phyloP scores from a whole-genome alignment of 2,888 invertebrate genomes.

The Drosophila peninsularis region DNA sequence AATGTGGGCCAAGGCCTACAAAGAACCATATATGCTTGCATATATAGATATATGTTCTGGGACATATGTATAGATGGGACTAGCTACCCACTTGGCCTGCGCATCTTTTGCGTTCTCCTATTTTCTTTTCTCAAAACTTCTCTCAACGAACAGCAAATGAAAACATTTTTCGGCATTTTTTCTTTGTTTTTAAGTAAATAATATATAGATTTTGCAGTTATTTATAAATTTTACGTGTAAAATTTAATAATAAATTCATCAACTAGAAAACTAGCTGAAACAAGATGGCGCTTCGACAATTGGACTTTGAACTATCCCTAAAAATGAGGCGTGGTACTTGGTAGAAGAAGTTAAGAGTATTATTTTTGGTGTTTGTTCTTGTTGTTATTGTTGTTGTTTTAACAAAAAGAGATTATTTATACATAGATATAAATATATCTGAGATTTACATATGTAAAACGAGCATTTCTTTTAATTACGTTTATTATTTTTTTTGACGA shows the following conservation, averaged over 20 bases:
- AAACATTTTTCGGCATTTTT: conserved; percentile 35
- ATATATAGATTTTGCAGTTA: conserved; percentile 65
- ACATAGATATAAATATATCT: conserved; percentile 42
- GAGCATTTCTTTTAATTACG: conserved; percentile 79
- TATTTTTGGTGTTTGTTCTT: conserved; percentile 38
- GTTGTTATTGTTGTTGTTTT: conserved; percentile 49
- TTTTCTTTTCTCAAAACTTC: conserved; percentile 11
- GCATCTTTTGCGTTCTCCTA: conserved; percentile 13
- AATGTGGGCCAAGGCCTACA: conserved; percentile 54
- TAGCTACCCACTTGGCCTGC: conserved; percentile 48
- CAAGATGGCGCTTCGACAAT: conserved; percentile 71
- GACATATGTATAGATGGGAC: background rate
- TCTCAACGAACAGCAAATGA: conserved; percentile 65
- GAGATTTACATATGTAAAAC: conserved; percentile 79
- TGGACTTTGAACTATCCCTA: conserved; percentile 65
- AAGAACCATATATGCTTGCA: conserved; percentile 5
- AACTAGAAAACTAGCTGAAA: conserved; percentile 77
- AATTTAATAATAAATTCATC: conserved; percentile 78
- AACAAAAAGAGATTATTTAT: conserved; percentile 69
- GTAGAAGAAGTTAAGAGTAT: conserved; percentile 72
- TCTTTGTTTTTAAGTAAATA: conserved; percentile 60
- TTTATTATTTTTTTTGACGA: conserved; percentile 77
- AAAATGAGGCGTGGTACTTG: conserved; percentile 62
- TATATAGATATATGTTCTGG: background rate
- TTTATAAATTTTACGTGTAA: conserved; percentile 79